Percentiles rank a stretch among this genome's conserved stretches.
Conservation (phyloP, 2,797 vertebrate genomes). For the Pteropus rufus region DNA sequence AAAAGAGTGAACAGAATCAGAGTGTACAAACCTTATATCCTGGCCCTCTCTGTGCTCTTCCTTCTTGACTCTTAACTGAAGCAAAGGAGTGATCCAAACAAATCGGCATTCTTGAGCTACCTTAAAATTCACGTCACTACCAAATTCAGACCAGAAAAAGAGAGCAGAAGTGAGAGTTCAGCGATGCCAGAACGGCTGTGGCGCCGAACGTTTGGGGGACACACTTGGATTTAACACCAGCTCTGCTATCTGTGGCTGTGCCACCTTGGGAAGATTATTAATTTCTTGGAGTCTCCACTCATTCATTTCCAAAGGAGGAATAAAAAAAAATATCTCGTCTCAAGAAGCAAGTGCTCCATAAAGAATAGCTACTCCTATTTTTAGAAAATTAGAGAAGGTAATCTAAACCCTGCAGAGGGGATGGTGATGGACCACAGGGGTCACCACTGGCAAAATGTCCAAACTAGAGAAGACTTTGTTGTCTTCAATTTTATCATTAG, state of each 20-base stretch:
- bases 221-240: neutral
- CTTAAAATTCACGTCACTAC: neutral
- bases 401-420: neutral
- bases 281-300: neutral
- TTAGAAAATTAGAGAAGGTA: neutral
- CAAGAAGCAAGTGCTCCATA: neutral
- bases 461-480: neutral
- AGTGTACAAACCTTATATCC: constrained; percentile 29
- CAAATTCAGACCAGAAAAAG: neutral
- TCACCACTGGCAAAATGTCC: neutral
- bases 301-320: neutral
- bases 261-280: neutral
- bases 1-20: constrained; percentile 56
- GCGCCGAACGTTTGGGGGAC: neutral
- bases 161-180: neutral
- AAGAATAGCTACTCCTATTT: neutral
- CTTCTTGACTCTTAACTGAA: neutral
- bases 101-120: neutral
- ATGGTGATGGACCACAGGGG: neutral
- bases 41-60: neutral
- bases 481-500: neutral
- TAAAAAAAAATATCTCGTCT: neutral
- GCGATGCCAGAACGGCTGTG: neutral
- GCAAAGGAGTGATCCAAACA: neutral
- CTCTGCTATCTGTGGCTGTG: neutral